These are phyloP conservation scores for Hucho hucho DNA, from an alignment of 2,113 vertebrate genomes.

Conservation along the genomic window DNA sequence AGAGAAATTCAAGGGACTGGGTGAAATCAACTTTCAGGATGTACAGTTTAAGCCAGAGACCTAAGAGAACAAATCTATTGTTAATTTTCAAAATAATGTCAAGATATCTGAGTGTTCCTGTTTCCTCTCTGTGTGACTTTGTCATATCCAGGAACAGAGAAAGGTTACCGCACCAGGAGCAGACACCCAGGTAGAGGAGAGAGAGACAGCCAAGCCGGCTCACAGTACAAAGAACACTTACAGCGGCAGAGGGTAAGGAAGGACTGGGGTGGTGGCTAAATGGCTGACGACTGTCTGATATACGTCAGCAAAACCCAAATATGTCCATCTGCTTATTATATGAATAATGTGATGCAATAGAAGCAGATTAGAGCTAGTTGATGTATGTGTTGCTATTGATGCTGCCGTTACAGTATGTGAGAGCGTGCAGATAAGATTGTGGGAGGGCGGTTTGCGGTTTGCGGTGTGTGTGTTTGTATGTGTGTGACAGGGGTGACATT, in stretches of 20 bases:
- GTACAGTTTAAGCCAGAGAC: no score
- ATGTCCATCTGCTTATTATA: constrained; percentile 54
- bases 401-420: constrained; percentile 55
- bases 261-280: constrained; percentile 12
- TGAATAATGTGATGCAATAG: constrained; percentile 62
- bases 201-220: background rate
- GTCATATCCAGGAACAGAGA: no score
- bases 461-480: constrained; percentile 19
- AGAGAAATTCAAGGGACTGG: no score
- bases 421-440: constrained; percentile 64
- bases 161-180: background rate
- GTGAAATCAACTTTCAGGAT: no score
- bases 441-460: constrained; percentile 44
- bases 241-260: background rate
- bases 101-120: no score
- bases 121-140: no score
- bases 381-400: constrained; percentile 68
- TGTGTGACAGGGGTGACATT: constrained; percentile 58
- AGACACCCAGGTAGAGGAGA: background rate
- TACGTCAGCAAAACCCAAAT: constrained; percentile 28
- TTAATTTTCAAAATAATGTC: no score
- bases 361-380: constrained; percentile 58
- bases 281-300: background rate
- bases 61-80: no score
- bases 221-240: background rate